Base-by-base conservation (phyloP, 2,113 vertebrate genomes). In the Urocynchramus pylzowi region DNA sequence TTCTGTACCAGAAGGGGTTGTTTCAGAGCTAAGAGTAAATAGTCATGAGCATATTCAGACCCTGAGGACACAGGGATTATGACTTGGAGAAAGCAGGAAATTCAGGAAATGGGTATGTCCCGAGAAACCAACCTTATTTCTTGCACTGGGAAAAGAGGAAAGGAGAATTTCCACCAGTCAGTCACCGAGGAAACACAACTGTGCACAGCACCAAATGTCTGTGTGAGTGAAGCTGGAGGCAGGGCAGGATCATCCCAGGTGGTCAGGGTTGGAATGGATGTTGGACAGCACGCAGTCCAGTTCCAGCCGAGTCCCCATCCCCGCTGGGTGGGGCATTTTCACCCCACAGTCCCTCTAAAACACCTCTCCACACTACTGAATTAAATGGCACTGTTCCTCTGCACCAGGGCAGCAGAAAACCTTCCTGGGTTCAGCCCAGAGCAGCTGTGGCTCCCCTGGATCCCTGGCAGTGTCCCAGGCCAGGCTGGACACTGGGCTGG, bases 201-300 rank as follows among this genome's bases (percentile, higher is more conserved):
- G 20, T 6, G 3, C 9, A 3, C 11, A 52, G 31, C 60, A n/a
- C 8, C 65, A n/a, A 2, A 18, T 10, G n/a, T 52, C 22, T 24
- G 19, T 26, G 33, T 26, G 64, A 1, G 1, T 5, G 11, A 23
- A 22, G 21, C 1, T 9, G 0, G 0, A 54, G 27, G 12, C 16
- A 45, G 41, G 63, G 17, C 2, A 39, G 45, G 33, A 5, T 3
- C 7, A 2, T 9, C 52, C 30, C 53, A 8, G 54, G 8, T 7
- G 33, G 2, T 7, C 23, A 22, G 63, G 44, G 39, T 8, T 41
- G 74, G n/a, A 22, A 3, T 9, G 54, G 54, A 6, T 13, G 28
- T 7, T 6, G 39, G 7, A 10, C 27, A 19, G 19, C 18, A 2
- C 1, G 30, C 53, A 21, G 22, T 0, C 22, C 64, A 8, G 22